Percentiles rank a stretch among this genome's conserved stretches.
Conservation (phyloP, 2,113 vertebrate genomes). For the Sylvilagus bachmani region DNA sequence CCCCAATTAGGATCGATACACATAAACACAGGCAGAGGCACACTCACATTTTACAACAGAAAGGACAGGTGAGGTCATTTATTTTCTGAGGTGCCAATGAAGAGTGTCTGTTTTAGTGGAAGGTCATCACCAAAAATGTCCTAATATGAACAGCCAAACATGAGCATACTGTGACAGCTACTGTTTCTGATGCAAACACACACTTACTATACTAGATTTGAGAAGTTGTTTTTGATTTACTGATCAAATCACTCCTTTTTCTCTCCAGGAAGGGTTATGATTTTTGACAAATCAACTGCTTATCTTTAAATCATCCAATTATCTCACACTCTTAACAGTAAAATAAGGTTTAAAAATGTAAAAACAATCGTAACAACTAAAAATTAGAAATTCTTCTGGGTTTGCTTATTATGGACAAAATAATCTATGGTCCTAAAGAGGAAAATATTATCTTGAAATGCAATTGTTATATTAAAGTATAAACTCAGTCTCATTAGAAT, state of each 20-base stretch:
- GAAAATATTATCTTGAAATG: slow-evolving; percentile 6
- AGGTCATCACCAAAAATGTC: background rate
- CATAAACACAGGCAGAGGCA: fast-evolving
- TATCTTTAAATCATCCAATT: background rate
- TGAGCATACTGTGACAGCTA: background rate
- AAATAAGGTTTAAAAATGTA: background rate
- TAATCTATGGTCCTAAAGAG: background rate
- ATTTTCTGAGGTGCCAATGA: background rate
- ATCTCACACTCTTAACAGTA: background rate
- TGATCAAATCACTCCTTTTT: background rate
- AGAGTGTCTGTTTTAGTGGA: background rate
- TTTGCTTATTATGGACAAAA: background rate
- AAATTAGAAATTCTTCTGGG: background rate
- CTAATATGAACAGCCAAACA: background rate
- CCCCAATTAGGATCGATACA: background rate
- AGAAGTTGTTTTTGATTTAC: background rate
- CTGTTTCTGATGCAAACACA: background rate
- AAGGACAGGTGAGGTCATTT: background rate
- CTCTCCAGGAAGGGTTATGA: background rate
- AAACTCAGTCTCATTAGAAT: slow-evolving; percentile 20
- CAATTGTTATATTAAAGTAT: background rate
- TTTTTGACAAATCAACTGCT: background rate
- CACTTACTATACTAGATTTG: background rate
- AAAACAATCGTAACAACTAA: background rate
- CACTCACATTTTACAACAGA: background rate